Base-by-base conservation (phyloP, 2,888 invertebrate genomes). In the Mythimna impura region DNA sequence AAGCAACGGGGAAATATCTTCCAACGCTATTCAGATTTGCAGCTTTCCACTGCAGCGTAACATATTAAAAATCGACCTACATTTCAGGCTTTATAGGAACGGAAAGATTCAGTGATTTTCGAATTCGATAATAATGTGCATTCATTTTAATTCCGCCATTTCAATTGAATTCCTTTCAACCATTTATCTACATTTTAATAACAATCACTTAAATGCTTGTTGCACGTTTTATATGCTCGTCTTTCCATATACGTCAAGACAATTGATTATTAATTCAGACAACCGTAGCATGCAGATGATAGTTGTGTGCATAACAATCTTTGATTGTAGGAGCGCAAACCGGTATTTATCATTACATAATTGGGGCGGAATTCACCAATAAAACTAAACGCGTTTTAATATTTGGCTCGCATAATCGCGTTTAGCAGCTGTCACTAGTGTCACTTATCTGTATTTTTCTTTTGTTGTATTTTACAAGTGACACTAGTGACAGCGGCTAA, bases 301-400 rank as follows among this genome's bases (percentile, higher is more conserved):
- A 30, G 40, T 67, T 52, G 30, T 65, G 36, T 54, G 17, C 50
- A 50, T 47, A 72, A 66, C 54, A 62, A 60, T 66, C 50, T 63
- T 63, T 61, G 50, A 60, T 71, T 52, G 69, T 55, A 62, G 68
- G 30, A 61, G n/a, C 5, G 57, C 9, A 8, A 66, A 67, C 66
- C 47, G 47, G 82, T 70, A 82, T 73, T 72, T 73, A 57, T 64
- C 60, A 52, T 40, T 43, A 68, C 36, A 67, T 76, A 67, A 43
- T 40, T 55, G 25, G 17, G 14, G 8, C 25, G 25, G 25, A 25
- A 25, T 25, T 25, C 25, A 25, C 25, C 25, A 25, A 25, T 25
- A 25, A 25, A 25, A 25, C 25, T 25, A 25, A 25, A 25, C 25
- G 25, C 25, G 25, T 25, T 25, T 25, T 25, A 25, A 25, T 25